Evolutionary conservation across 1,140 invertebrate genomes (phyloP).

Genomic region (Trichonephila clavipes): DNA sequence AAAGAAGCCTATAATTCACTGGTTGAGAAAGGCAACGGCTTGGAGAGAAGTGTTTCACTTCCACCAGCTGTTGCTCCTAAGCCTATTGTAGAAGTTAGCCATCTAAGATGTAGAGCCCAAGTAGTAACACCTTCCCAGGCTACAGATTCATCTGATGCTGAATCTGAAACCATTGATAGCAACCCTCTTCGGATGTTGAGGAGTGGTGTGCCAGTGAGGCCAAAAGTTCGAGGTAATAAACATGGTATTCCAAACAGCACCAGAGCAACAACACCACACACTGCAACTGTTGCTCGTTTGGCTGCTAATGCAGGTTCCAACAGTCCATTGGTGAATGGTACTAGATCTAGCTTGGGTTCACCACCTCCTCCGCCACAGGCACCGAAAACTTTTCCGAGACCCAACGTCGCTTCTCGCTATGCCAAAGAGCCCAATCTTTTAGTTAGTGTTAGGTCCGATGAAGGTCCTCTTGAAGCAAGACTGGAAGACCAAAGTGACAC

Average conservation of each 20-base stretch:
- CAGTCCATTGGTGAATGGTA: slow-evolving; percentile 54
- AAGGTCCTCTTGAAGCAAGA: slow-evolving; percentile 2
- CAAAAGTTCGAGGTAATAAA: slow-evolving; percentile 84
- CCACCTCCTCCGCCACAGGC: slow-evolving; percentile 76
- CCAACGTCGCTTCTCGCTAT: slow-evolving; percentile 63
- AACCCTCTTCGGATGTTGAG: slow-evolving; percentile 89
- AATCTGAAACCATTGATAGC: slow-evolving; percentile 81
- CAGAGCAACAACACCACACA: slow-evolving; percentile 77
- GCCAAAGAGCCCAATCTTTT: slow-evolving; percentile 43
- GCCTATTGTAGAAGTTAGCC: slow-evolving; percentile 31
- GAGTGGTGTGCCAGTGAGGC: slow-evolving; percentile 84
- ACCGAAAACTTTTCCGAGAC: slow-evolving; percentile 62
- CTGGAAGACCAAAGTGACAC: slow-evolving; percentile 69
- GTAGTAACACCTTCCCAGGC: background rate
- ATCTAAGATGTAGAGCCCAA: slow-evolving; percentile 17
- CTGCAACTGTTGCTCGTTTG: slow-evolving; percentile 77
- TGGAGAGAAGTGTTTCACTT: slow-evolving; percentile 65
- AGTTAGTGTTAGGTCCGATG: background rate
- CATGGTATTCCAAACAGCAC: slow-evolving; percentile 79
- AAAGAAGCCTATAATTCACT: slow-evolving; percentile 95
- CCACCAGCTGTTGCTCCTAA: slow-evolving; percentile 59
- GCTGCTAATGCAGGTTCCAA: slow-evolving; percentile 66
- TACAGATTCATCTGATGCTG: slow-evolving; percentile 71
- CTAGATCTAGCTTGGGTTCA: slow-evolving; percentile 66
- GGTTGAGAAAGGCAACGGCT: slow-evolving; percentile 86